Evolutionary conservation across 1,140 invertebrate species (phyloP).

Genomic region (Archivesica marissinica): DNA sequence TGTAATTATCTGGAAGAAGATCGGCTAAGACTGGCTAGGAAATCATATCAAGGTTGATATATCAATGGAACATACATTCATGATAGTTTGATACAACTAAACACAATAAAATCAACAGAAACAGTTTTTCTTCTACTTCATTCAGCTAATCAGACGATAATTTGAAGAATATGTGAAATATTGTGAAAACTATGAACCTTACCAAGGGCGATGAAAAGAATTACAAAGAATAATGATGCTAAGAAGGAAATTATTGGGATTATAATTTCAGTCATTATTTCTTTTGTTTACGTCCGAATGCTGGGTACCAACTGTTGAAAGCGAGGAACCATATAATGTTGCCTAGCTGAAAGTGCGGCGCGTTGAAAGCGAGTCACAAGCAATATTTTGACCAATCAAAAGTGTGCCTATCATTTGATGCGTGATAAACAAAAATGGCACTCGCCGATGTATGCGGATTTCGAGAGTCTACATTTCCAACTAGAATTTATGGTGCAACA

Average conservation of each 20-base stretch:
- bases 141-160: no score
- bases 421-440: slow-evolving; percentile 74
- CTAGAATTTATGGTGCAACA: slow-evolving; percentile 49
- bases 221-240: slow-evolving; percentile 84
- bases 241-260: slow-evolving; percentile 84
- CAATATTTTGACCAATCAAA: not conserved
- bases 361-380: not conserved
- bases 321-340: not conserved
- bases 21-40: not conserved
- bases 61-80: not conserved
- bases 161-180: no score
- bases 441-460: slow-evolving; percentile 80
- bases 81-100: not conserved
- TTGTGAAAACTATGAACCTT: no score
- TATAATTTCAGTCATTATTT: slow-evolving; percentile 84
- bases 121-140: no score
- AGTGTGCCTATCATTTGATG: not conserved
- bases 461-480: slow-evolving; percentile 63
- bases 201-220: slow-evolving; percentile 85
- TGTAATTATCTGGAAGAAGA: not conserved
- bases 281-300: slow-evolving; percentile 16
- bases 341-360: not conserved
- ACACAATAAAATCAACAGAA: not conserved
- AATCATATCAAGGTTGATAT: not conserved
- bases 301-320: not conserved